Percentiles rank a stretch among this genome's conserved stretches.
Evolutionary conservation across 1,140 invertebrate species (phyloP).

Genomic region (Sweltsa coloradensis): DNA sequence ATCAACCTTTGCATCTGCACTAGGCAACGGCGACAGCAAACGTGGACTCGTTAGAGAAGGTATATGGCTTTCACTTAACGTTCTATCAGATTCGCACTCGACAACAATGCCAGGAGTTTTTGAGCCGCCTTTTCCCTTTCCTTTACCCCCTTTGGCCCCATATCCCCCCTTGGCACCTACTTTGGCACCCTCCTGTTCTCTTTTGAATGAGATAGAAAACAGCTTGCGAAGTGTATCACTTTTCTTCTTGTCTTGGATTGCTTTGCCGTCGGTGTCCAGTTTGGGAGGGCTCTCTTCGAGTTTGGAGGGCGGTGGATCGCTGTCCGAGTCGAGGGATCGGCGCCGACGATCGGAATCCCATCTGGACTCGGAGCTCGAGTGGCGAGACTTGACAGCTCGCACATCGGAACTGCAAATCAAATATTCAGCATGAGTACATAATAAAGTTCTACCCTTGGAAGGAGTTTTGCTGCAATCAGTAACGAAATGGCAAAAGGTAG

Average conservation of each 20-base stretch:
- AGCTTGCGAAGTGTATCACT: slow-evolving; percentile 51
- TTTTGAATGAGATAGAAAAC: slow-evolving; percentile 39
- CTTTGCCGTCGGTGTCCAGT: slow-evolving; percentile 38
- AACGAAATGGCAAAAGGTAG: too few relatives aligned
- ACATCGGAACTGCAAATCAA: too few relatives aligned
- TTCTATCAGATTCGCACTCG: slow-evolving; percentile 28
- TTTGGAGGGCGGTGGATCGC: slow-evolving; percentile 21
- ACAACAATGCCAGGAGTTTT: slow-evolving; percentile 23
- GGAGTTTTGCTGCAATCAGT: too few relatives aligned
- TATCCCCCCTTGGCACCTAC: slow-evolving; percentile 43
- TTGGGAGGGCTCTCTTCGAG: slow-evolving; percentile 35
- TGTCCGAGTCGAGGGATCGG: slow-evolving; percentile 33
- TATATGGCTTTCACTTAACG: slow-evolving; percentile 15
- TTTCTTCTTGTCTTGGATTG: slow-evolving; percentile 56
- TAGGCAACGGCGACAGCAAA: slow-evolving; percentile 6
- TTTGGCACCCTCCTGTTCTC: slow-evolving; percentile 18
- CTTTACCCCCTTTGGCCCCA: slow-evolving; percentile 40
- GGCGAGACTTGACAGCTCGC: not conserved
- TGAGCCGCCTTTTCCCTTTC: slow-evolving; percentile 25
- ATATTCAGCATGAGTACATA: too few relatives aligned
- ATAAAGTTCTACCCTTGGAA: too few relatives aligned
- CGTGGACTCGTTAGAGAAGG: not conserved
- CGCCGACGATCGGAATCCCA: slow-evolving; percentile 2
- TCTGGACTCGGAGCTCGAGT: not conserved
- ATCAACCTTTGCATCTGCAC: too few relatives aligned